Conservation (phyloP, 2,797 vertebrate species). For the Taeniopygia guttata region DNA sequence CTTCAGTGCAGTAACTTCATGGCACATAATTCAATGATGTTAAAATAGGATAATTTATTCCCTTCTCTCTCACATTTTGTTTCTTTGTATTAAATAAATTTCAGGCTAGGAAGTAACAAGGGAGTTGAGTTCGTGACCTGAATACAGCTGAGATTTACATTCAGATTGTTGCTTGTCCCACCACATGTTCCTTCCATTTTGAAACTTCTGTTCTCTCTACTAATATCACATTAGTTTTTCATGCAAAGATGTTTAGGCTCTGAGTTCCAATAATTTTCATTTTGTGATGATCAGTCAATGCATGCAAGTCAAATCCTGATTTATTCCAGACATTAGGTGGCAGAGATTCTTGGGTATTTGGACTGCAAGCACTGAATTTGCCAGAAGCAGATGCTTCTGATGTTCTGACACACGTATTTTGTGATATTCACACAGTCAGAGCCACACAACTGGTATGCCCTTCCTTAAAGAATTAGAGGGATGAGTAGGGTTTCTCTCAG, state of each 20-base stretch:
- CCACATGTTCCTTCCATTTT: background rate
- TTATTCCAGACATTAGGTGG: background rate
- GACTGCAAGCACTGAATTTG: background rate
- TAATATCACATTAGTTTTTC: background rate
- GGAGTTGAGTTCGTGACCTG: background rate
- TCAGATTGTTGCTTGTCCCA: background rate
- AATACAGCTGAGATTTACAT: conserved; percentile 39
- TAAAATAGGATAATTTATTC: conserved; percentile 21
- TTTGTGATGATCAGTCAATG: background rate
- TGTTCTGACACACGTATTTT: background rate
- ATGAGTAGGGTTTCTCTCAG: background rate
- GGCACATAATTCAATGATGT: background rate
- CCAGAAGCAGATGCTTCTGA: background rate
- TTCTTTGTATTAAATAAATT: conserved; percentile 52
- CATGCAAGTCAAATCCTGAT: background rate
- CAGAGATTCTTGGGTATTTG: background rate
- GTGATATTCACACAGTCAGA: background rate
- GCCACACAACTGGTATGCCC: background rate
- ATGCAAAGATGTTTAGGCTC: background rate
- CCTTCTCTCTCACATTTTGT: background rate
- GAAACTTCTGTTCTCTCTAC: background rate
- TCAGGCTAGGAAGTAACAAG: background rate
- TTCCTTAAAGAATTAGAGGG: background rate
- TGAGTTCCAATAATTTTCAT: background rate
- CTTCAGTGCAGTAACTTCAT: background rate